phyloP scores from a whole-genome alignment of 2,888 invertebrate genomes.

The Tipula helvola region DNA sequence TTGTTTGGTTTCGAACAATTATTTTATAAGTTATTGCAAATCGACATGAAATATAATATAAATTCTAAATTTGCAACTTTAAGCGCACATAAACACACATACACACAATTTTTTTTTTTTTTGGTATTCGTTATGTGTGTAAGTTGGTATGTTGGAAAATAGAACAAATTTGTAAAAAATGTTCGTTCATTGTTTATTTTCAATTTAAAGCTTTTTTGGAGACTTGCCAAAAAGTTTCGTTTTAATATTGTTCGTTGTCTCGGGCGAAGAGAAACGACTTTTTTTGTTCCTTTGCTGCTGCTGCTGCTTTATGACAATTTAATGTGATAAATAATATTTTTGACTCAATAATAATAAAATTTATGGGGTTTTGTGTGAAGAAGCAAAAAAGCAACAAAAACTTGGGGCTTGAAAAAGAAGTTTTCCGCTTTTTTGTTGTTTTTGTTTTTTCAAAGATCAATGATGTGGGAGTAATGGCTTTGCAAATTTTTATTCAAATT shows the following conservation, averaged over 20 bases:
- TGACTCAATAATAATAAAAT: background rate
- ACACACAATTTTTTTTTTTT: background rate
- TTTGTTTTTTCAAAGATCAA: background rate
- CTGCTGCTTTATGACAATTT: background rate
- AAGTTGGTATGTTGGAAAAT: background rate
- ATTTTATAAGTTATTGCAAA: background rate
- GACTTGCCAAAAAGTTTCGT: background rate
- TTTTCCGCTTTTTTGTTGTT: background rate
- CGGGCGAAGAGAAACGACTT: background rate
- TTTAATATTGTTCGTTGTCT: background rate
- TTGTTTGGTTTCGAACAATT: background rate
- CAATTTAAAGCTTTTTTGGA: background rate
- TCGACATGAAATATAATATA: background rate
- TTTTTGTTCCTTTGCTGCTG: background rate
- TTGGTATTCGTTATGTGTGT: too few relatives aligned
- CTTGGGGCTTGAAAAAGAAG: background rate
- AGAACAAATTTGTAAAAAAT: background rate
- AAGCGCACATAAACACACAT: background rate
- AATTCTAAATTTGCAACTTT: background rate
- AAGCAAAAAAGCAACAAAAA: background rate
- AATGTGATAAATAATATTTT: constrained; percentile 4
- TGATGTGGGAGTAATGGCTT: background rate
- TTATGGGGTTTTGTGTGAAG: background rate
- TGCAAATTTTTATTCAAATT: background rate
- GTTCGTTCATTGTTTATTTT: background rate